Conservation (phyloP, 2,113 vertebrate species). For the Zingel zingel region DNA sequence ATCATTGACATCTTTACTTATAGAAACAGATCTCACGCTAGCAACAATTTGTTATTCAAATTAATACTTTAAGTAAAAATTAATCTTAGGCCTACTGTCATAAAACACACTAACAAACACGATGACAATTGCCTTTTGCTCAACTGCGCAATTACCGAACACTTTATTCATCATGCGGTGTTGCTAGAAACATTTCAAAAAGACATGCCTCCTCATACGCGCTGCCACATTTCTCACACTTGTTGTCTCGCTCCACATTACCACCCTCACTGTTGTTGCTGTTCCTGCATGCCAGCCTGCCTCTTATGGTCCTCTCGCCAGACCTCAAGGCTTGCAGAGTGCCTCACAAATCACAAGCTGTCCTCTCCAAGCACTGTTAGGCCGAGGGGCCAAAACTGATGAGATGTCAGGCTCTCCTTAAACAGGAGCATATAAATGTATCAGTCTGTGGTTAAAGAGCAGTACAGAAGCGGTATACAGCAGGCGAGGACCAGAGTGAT, state of each 20-base stretch:
- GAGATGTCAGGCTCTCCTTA: conserved; percentile 65
- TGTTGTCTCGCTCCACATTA: conserved; percentile 10
- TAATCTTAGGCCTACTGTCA: conserved; percentile 10
- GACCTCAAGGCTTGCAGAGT: conserved; percentile 26
- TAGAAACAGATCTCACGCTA: neutral
- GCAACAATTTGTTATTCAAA: conserved; percentile 34
- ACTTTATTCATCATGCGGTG: conserved; percentile 47
- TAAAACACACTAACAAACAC: conserved; percentile 48
- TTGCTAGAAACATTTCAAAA: conserved; percentile 73
- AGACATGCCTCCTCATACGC: conserved; percentile 41
- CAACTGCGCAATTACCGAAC: neutral
- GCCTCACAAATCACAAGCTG: conserved; percentile 71
- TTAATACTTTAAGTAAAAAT: conserved; percentile 27
- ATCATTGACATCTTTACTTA: neutral
- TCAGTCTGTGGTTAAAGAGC: conserved; percentile 37
- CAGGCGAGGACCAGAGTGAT: neutral
- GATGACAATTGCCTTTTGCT: conserved; percentile 36
- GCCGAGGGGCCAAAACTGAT: conserved; percentile 56
- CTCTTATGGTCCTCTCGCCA: conserved; percentile 81
- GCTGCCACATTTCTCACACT: conserved; percentile 38
- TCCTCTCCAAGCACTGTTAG: conserved; percentile 36
- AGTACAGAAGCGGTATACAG: neutral
- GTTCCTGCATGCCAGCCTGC: conserved; percentile 66
- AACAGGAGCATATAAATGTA: conserved; percentile 66
- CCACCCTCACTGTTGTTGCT: conserved; percentile 22